phyloP scores from a whole-genome alignment of 2,888 invertebrate genomes.

The Papilio protenor region DNA sequence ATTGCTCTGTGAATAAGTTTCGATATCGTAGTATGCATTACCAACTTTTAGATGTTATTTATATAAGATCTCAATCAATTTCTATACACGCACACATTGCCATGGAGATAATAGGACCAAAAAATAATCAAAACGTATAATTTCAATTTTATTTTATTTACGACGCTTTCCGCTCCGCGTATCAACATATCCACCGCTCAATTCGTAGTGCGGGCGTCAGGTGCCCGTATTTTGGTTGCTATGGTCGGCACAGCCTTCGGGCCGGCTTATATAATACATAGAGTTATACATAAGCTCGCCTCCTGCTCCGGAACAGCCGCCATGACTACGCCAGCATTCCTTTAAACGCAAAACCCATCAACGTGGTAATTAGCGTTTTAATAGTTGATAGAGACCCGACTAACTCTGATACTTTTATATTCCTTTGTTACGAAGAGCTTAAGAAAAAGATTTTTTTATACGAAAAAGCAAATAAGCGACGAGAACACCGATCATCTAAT shows the following conservation, averaged over 20 bases:
- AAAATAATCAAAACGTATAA: neutral
- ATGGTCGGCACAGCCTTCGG: conserved; percentile 73
- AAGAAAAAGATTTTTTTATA: neutral
- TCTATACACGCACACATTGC: too few species aligned
- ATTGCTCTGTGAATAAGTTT: neutral
- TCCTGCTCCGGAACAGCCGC: conserved; percentile 39
- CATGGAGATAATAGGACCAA: neutral
- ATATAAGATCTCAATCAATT: neutral
- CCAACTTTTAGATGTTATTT: neutral
- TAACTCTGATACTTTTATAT: conserved; percentile 3
- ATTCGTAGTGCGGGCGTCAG: conserved; percentile 72
- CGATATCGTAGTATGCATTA: neutral
- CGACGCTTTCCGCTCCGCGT: conserved; percentile 45
- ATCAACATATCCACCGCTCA: conserved; percentile 43
- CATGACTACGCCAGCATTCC: conserved; percentile 44
- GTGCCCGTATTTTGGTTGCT: conserved; percentile 82
- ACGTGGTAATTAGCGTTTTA: conserved; percentile 39
- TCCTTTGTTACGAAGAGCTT: neutral
- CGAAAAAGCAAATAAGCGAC: too few species aligned
- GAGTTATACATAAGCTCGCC: conserved; percentile 56
- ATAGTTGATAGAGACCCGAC: conserved; percentile 38
- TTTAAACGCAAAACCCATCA: conserved; percentile 37
- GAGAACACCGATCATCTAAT: too few species aligned
- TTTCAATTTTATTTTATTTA: neutral
- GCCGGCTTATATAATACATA: conserved; percentile 76